Evolutionary conservation across 1,140 invertebrate genomes (phyloP), one percentile per base, ranked within the genome.

Genomic region (Drosophila pruinosa): DNA sequence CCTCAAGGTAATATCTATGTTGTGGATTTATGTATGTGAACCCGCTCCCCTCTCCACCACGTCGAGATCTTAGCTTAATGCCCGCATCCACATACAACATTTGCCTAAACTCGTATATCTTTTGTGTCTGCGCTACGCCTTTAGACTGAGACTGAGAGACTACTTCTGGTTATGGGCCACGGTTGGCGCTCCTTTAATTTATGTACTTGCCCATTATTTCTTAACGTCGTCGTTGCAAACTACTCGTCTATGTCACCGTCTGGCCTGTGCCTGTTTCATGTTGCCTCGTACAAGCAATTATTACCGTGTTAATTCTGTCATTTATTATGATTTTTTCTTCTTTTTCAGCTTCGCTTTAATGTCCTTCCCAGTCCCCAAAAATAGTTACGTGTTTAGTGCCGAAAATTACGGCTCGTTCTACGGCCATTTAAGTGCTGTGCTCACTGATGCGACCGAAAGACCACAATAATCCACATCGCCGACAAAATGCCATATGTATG

Each of bases 271-370:
- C 26, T 17, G 21, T 45, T 12, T 31, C 14, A 15, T 19, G 10
- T 21, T 34, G 41, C 15, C 28, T 45, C 38, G 41, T 53, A 50
- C 82, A 59, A 47, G 68, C 74, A 86, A 88, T 86, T 86, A 86
- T 82, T 88, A 63, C 70, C 63, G 71, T 88, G 78, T 82, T 86
- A 86, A 88, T 86, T 88, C 71, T 74, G 77, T 86, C 82, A 88
- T 88, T 86, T 82, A 86, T 86, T 82, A 82, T 86, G 82, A 78
- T 74, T 69, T 67, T 64, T 47, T 61, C 14, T 38, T 10, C 17
- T n/a, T 10, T 28, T 28, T 45, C 31, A 28, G 15, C 7, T 26
- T 8, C 24, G 0, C 47, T 56, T 56, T 28, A 21, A 22, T 41
- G 31, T 34, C 26, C 34, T 48, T 38, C 34, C 45, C 26, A 3